phyloP scores from a whole-genome alignment of 2,888 invertebrate genomes.

The Cacoxenus indagator region DNA sequence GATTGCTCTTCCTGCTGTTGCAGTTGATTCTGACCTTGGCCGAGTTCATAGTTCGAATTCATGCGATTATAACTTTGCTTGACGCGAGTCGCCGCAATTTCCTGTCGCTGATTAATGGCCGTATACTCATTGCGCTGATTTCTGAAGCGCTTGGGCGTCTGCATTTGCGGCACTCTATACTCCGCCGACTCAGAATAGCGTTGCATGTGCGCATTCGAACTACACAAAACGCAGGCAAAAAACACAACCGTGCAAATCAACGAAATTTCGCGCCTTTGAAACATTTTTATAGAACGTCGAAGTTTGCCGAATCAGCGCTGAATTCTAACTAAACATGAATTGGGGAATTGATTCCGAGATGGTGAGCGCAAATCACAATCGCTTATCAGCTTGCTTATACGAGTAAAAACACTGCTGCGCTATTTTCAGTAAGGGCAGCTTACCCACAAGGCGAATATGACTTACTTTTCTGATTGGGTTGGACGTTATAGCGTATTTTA shows the following conservation, averaged over 20 bases:
- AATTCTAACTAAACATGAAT: constrained; percentile 42
- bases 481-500: too few relatives aligned
- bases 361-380: constrained; percentile 19
- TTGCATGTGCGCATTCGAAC: constrained; percentile 21
- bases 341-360: constrained; percentile 28
- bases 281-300: neutral
- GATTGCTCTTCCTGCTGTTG: constrained; percentile 24
- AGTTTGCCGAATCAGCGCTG: constrained; percentile 25
- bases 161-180: constrained; percentile 34
- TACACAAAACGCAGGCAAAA: constrained; percentile 18
- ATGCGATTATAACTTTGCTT: constrained; percentile 13
- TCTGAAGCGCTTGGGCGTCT: neutral
- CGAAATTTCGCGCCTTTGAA: neutral
- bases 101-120: constrained; percentile 20
- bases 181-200: constrained; percentile 40
- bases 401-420: too few relatives aligned
- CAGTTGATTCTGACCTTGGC: constrained; percentile 1
- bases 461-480: too few relatives aligned
- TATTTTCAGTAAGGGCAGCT: too few relatives aligned
- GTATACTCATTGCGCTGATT: constrained; percentile 22
- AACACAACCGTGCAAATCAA: constrained; percentile 28
- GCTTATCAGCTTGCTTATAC: constrained; percentile 48
- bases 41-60: neutral
- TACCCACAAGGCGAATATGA: too few relatives aligned
- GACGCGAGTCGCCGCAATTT: constrained; percentile 5